Conservation (phyloP, 1,140 invertebrate genomes). For the Platyscapa corneri region DNA sequence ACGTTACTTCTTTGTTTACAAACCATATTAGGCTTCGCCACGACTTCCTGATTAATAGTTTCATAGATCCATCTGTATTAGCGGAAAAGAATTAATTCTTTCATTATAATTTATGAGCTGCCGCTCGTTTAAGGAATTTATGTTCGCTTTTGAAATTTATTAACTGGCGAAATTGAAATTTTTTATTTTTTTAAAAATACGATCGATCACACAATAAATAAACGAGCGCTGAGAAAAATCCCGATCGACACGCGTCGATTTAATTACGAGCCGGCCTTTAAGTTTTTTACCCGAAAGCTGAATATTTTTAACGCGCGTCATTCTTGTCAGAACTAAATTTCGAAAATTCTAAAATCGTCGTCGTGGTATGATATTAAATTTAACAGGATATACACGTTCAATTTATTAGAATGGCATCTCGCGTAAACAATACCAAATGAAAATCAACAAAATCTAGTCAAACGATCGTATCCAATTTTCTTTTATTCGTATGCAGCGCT, state of each 20-base stretch:
- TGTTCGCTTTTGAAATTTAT: neutral
- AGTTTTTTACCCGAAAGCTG: neutral
- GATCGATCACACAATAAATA: neutral
- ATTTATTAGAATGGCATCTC: neutral
- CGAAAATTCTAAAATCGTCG: neutral
- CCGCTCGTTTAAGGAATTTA: neutral
- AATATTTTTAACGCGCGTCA: neutral
- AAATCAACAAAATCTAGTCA: neutral
- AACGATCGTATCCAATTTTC: neutral
- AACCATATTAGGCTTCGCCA: neutral
- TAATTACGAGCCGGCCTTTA: neutral
- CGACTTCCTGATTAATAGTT: neutral
- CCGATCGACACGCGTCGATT: neutral
- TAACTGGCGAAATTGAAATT: neutral
- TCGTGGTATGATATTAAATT: neutral
- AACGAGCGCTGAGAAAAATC: neutral
- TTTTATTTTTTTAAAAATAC: neutral
- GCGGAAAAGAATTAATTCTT: neutral
- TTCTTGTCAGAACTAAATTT: neutral
- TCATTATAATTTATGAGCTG: slow-evolving; percentile 9
- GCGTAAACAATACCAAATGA: neutral
- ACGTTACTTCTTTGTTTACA: neutral
- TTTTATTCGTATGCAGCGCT: neutral
- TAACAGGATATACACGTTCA: neutral
- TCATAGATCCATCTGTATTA: neutral